Base-by-base conservation (phyloP, 2,888 invertebrate species). In the Nemurella pictetii region DNA sequence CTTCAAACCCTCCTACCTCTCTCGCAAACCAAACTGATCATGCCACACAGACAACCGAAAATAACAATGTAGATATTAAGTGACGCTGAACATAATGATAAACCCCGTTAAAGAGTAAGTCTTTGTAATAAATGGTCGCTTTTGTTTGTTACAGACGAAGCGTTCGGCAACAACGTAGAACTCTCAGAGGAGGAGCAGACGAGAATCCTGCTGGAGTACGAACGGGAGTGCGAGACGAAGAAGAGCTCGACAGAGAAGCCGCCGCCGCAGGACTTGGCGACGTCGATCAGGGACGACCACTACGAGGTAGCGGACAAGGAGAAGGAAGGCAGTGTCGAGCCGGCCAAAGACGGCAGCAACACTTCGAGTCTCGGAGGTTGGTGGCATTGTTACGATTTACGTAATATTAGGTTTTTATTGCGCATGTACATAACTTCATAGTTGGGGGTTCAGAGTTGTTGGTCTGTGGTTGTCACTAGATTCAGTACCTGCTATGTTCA, bases 151-250 rank as follows among this genome's bases (percentile, higher is more conserved):
- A 87, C 91, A 93, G 94, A 94, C 74, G 85, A 86, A 90, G 94
- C 94, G 89, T 94, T 94, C 90, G 92, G 93, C 74, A 90, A 92
- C 87, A 92, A 94, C 89, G 92, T 94, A 85, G 94, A 94, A 90
- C 90, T 95, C 84, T 93, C 94, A 3, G 95, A 95, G 90, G 95
- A 94, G 90, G 93, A 95, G 88, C 94, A 95, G 89, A 94, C 91
- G 3, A 90, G 94, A 88, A 91, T 95, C 84, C 90, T 95, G 88
- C 93, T 94, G 88, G 93, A 94, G 88, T 95, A 95, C 89, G 94
- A 95, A 89, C 92, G 91, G 85, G 95, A 95, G 89, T 93, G 92
- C 87, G 92, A 92, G 87, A 85, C 30, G 73, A 87, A 87, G 84
- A 86, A 82, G 83, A 72, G 7, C 25, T 35, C 30, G 36, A 35